Base-by-base conservation (phyloP, 1,140 invertebrate genomes). In the Rhopalosiphum padi region DNA sequence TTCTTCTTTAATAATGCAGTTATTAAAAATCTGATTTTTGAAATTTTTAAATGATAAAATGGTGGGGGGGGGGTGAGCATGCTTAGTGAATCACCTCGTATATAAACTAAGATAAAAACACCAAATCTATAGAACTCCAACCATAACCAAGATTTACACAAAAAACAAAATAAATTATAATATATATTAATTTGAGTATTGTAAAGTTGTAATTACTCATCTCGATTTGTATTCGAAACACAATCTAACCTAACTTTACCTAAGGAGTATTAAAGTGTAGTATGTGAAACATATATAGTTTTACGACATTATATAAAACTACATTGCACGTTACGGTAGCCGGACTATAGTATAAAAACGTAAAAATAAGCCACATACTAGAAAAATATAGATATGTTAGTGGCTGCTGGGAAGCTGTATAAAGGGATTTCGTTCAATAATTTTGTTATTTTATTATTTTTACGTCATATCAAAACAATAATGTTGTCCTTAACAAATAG, bases 391-490 rank as follows among this genome's bases (percentile, higher is more conserved):
- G 41, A 89, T 53, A 37, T 21, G 23, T 37, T 89, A 89, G 21
- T 23, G 22, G 53, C 48, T 51, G 51, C 7, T 89, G n/a, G 30
- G n/a, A 53, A 89, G 23, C n/a, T 51, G n/a, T 37, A 37, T 11
- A 37, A 53, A 53, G 7, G n/a, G 4, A 35, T 89, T 53, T 9
- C 35, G 46, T 23, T 21, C 48, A 53, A 55, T 89, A 23, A 89
- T 55, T 89, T 89, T 25, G 88, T 55, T 89, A 37, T 89, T 88
- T 89, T 89, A 89, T 89, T 89, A 89, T 89, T 55, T 89, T 89
- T 55, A 89, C 48, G 55, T 89, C 51, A 55, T 89, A 89, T 55
- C 51, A 41, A 89, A 89, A 89, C 88, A 89, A 55, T 55, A 51
- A 89, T 53, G 48, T 55, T 55, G 88, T 55, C 35, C 88, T 89